Evolutionary conservation across 2,888 invertebrate genomes (phyloP).

Genomic region (Notodonta ziczac): DNA sequence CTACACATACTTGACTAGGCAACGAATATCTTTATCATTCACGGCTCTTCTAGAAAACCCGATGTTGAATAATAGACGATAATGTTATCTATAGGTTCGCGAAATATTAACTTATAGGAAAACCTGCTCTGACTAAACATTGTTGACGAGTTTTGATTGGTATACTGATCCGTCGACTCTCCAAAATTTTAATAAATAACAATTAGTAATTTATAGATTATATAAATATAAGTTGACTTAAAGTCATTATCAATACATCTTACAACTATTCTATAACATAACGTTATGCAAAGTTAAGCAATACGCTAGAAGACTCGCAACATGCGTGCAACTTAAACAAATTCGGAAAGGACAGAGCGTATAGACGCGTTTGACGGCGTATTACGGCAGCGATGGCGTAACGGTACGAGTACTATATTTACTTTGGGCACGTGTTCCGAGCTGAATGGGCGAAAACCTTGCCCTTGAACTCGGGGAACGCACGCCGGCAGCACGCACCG

Average conservation of each 20-base stretch:
- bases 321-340: slow-evolving; percentile 13
- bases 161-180: too few species aligned
- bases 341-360: slow-evolving; percentile 32
- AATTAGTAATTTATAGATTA: too few species aligned
- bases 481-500: slow-evolving; percentile 71
- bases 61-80: not conserved
- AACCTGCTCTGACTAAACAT: not conserved
- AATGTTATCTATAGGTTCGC: not conserved
- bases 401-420: slow-evolving; percentile 78
- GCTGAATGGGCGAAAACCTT: slow-evolving; percentile 79
- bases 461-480: slow-evolving; percentile 80
- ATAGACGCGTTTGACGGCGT: slow-evolving; percentile 46
- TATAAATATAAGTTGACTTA: too few species aligned
- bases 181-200: too few species aligned
- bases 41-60: not conserved
- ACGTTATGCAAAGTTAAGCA: not conserved
- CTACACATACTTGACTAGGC: not conserved
- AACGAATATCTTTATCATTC: not conserved
- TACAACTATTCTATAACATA: too few species aligned
- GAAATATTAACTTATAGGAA: not conserved
- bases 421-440: slow-evolving; percentile 81
- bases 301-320: not conserved
- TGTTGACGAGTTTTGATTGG: not conserved
- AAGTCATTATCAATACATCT: too few species aligned
- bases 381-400: slow-evolving; percentile 65